These are phyloP conservation scores for Coregonus ussuriensis DNA, from an alignment of 2,797 vertebrate genomes.

Conservation along the genomic window DNA sequence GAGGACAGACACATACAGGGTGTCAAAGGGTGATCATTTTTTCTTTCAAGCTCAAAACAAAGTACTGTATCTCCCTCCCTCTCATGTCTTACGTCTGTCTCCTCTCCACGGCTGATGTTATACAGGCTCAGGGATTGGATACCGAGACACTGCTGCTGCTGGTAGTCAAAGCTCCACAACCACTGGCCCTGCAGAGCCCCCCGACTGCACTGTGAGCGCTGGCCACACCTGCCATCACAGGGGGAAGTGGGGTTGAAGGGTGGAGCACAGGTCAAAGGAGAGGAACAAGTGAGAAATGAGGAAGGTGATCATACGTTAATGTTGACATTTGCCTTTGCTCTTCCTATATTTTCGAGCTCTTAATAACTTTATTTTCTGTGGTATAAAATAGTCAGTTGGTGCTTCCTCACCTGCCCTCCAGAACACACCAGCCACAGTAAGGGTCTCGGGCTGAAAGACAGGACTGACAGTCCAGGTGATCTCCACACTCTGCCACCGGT, in stretches of 20 bases:
- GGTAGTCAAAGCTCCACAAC: conserved; percentile 89
- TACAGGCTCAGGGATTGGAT: conserved; percentile 84
- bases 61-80: background rate
- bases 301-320: background rate
- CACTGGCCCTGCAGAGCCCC: conserved; percentile 83
- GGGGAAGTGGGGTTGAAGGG: background rate
- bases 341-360: background rate
- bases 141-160: conserved; percentile 80
- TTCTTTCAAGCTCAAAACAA: background rate
- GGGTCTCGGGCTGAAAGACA: conserved; percentile 88
- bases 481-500: conserved; percentile 89
- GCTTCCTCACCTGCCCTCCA: conserved; percentile 86
- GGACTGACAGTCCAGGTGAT: conserved; percentile 84
- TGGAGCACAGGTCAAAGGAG: background rate
- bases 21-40: background rate
- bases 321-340: background rate
- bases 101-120: conserved; percentile 90
- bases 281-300: background rate
- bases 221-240: conserved; percentile 78
- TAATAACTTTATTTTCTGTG: background rate
- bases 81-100: conserved; percentile 78
- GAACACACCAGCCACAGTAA: conserved; percentile 96
- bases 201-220: conserved; percentile 82
- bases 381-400: background rate
- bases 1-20: background rate